These are phyloP conservation scores for Melieria crassipennis DNA, from an alignment of 2,888 invertebrate genomes.

Conservation along the genomic window DNA sequence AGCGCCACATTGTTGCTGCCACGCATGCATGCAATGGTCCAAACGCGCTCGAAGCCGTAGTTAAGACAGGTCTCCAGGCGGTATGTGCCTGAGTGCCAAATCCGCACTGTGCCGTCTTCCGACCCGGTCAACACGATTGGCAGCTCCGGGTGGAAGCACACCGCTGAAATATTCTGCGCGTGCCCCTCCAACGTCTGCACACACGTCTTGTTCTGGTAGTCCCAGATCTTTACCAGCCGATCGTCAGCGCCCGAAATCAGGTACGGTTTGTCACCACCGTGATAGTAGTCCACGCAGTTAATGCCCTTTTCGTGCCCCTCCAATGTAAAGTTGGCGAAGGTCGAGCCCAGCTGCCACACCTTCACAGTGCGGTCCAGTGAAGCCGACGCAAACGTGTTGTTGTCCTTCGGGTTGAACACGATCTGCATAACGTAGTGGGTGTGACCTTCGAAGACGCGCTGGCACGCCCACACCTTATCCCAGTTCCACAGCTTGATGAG, in stretches of 20 bases:
- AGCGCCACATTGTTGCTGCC: conserved; percentile 97
- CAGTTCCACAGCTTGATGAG: conserved; percentile 99
- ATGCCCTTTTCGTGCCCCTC: conserved; percentile 99
- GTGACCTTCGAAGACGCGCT: conserved; percentile 99
- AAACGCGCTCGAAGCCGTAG: conserved; percentile 97
- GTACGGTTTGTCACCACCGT: conserved; percentile 99
- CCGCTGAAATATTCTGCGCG: conserved; percentile 94
- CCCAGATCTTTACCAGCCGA: conserved; percentile 98
- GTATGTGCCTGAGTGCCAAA: conserved; percentile 99
- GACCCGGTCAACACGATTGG: conserved; percentile 97
- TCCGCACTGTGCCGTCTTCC: conserved; percentile 96
- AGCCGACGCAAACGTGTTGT: conserved; percentile 99
- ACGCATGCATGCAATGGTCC: conserved; percentile 93
- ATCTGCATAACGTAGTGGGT: conserved; percentile 99
- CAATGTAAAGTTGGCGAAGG: conserved; percentile 96
- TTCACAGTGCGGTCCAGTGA: conserved; percentile 97
- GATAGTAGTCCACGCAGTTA: conserved; percentile 99
- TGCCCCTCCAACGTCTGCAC: conserved; percentile 98
- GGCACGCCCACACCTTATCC: conserved; percentile 98
- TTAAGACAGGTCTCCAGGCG: conserved; percentile 95
- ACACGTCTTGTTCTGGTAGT: conserved; percentile 99
- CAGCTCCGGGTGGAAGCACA: conserved; percentile 97
- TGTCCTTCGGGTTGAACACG: conserved; percentile 99
- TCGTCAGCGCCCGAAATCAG: conserved; percentile 99
- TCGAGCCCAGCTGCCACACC: conserved; percentile 98